Evolutionary conservation across 2,888 invertebrate genomes (phyloP).

Genomic region (Idaea biselata): DNA sequence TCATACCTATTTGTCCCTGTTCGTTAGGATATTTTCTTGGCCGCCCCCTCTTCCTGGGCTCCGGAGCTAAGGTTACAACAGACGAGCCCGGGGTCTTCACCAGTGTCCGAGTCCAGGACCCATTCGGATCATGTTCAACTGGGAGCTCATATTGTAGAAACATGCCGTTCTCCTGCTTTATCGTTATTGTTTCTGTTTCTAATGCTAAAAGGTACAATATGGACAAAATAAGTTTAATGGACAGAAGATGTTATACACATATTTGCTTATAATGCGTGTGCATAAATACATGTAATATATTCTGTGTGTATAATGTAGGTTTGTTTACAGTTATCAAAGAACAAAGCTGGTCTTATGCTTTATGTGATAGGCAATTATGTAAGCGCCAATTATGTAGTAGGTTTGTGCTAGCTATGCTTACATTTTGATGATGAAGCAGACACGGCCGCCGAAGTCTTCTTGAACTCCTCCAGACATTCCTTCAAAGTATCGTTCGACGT

Average conservation of each 20-base stretch:
- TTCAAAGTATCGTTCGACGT: constrained; percentile 72
- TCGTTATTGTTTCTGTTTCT: constrained; percentile 75
- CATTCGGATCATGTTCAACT: constrained; percentile 67
- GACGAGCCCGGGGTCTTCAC: constrained; percentile 50
- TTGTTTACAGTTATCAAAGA: no score
- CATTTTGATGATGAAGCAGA: constrained; percentile 53
- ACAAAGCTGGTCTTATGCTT: background rate
- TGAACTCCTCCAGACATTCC: constrained; percentile 74
- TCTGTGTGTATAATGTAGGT: no score
- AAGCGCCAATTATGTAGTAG: background rate
- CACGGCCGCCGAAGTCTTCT: constrained; percentile 62
- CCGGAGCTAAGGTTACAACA: constrained; percentile 68
- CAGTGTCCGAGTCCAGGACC: constrained; percentile 62
- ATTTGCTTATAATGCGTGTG: background rate
- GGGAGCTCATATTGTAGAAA: constrained; percentile 74
- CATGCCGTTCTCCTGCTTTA: constrained; percentile 76
- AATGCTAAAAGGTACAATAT: constrained; percentile 33
- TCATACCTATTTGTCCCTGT: constrained; percentile 67
- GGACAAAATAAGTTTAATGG: background rate
- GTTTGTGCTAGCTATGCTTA: constrained; percentile 24
- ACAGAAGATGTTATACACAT: background rate
- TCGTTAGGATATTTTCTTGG: constrained; percentile 76
- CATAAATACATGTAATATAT: background rate
- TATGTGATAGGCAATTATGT: background rate
- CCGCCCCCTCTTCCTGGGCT: constrained; percentile 64